Evolutionary conservation across 2,113 vertebrate genomes (phyloP).

Genomic region (Heptranchias perlo): DNA sequence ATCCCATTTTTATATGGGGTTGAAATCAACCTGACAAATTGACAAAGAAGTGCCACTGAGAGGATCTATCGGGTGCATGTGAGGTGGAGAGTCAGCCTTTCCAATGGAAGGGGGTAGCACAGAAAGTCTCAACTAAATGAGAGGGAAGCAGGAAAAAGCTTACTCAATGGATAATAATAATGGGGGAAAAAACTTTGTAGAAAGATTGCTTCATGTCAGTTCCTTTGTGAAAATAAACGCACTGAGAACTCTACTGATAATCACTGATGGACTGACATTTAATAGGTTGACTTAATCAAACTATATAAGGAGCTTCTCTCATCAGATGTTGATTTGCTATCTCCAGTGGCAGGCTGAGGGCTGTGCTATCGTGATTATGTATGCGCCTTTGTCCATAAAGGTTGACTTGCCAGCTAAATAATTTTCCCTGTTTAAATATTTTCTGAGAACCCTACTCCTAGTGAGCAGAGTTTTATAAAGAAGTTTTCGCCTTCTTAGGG

Average conservation of each 20-base stretch:
- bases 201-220: no score
- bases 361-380: not conserved
- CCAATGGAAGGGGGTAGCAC: no score
- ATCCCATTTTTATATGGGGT: no score
- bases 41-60: no score
- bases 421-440: not conserved
- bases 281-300: not conserved
- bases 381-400: not conserved
- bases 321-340: no score
- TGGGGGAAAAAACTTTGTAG: no score
- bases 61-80: no score
- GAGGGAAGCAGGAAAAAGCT: no score
- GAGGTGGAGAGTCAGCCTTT: no score
- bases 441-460: not conserved
- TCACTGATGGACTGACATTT: not conserved
- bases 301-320: not conserved
- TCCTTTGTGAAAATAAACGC: not conserved
- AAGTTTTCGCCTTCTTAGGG: not conserved
- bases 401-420: not conserved
- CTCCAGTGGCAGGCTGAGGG: not conserved
- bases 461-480: not conserved
- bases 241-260: not conserved
- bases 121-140: no score
- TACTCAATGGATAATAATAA: no score
- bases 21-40: no score